Evolutionary conservation across 2,888 invertebrate genomes (phyloP).

Genomic region (Plagodis dolabraria): DNA sequence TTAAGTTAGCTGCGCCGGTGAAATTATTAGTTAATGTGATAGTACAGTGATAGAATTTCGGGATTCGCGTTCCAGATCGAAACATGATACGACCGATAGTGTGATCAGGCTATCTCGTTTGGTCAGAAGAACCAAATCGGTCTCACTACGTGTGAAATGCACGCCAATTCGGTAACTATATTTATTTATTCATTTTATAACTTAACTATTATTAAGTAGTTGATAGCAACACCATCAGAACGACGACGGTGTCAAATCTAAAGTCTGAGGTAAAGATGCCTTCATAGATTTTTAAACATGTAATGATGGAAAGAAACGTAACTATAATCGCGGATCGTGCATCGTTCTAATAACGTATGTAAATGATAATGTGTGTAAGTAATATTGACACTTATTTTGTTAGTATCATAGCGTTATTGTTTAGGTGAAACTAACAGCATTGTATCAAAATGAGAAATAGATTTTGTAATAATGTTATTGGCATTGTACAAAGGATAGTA

Average conservation of each 20-base stretch:
- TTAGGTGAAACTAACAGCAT: slow-evolving; percentile 76
- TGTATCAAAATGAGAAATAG: slow-evolving; percentile 76
- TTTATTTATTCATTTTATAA: slow-evolving; percentile 79
- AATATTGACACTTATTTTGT: slow-evolving; percentile 83
- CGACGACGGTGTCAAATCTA: slow-evolving; percentile 81
- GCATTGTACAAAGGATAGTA: slow-evolving; percentile 83
- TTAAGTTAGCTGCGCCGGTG: slow-evolving; percentile 68
- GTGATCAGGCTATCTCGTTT: slow-evolving; percentile 22
- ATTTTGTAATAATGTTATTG: slow-evolving; percentile 77
- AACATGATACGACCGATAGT: slow-evolving; percentile 19
- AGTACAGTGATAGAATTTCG: slow-evolving; percentile 72
- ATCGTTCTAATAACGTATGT: slow-evolving; percentile 78
- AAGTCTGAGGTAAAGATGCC: slow-evolving; percentile 85
- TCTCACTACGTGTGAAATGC: slow-evolving; percentile 55
- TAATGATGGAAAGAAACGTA: slow-evolving; percentile 73
- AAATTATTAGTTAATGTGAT: slow-evolving; percentile 83
- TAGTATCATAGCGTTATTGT: slow-evolving; percentile 71
- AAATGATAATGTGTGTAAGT: slow-evolving; percentile 74
- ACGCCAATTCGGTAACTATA: slow-evolving; percentile 73
- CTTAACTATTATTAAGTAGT: slow-evolving; percentile 78
- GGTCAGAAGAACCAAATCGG: slow-evolving; percentile 42
- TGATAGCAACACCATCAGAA: slow-evolving; percentile 74
- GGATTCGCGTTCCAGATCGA: slow-evolving; percentile 36
- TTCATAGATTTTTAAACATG: slow-evolving; percentile 82
- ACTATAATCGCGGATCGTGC: slow-evolving; percentile 73